Evolutionary conservation across 2,113 vertebrate genomes (phyloP).

Genomic region (Prionailurus bengalensis): DNA sequence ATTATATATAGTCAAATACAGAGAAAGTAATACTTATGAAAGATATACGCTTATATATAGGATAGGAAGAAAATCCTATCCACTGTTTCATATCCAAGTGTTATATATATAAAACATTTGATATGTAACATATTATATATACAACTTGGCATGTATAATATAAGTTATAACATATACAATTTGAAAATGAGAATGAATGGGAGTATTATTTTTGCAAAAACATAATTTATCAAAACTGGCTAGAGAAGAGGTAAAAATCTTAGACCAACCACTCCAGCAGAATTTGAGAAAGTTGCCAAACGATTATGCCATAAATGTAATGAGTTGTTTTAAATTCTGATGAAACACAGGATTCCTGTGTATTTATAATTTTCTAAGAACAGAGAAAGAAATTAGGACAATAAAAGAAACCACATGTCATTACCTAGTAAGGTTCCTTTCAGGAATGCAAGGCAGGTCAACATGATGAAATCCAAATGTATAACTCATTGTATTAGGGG

Average conservation of each 20-base stretch:
- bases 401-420: background rate
- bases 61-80: background rate
- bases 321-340: background rate
- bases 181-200: background rate
- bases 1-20: background rate
- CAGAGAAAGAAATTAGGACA: background rate
- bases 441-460: background rate
- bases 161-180: background rate
- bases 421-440: background rate
- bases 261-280: background rate
- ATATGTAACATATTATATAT: background rate
- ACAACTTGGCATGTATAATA: background rate
- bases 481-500: background rate
- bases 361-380: background rate
- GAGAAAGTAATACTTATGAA: background rate
- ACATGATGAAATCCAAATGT: accelerated
- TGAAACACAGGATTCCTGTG: background rate
- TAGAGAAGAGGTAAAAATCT: background rate
- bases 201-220: background rate
- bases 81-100: background rate
- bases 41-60: background rate
- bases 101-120: background rate
- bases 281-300: background rate
- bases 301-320: too few relatives aligned
- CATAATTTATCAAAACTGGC: background rate